phyloP scores from a whole-genome alignment of 2,888 invertebrate genomes.

The Philhelius pedissequus region DNA sequence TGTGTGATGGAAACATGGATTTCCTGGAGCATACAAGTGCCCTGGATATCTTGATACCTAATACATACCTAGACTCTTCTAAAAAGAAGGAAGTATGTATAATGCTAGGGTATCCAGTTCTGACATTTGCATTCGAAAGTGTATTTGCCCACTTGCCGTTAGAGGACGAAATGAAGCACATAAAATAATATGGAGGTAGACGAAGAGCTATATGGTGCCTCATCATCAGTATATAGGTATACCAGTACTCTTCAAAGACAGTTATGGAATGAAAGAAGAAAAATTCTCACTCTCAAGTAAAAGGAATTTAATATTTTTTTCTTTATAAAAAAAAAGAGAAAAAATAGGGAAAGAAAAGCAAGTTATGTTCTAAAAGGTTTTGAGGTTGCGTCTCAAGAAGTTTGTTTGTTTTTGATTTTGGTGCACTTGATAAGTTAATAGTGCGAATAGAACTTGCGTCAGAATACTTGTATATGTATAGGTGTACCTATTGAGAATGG shows the following conservation, averaged over 20 bases:
- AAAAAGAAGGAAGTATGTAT: too few relatives aligned
- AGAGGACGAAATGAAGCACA: constrained; percentile 21
- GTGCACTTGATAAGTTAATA: constrained; percentile 31
- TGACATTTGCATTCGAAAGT: constrained; percentile 48
- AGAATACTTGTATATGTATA: too few relatives aligned
- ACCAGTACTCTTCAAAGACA: neutral
- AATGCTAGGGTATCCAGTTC: neutral
- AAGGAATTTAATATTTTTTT: too few relatives aligned
- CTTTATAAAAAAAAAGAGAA: neutral
- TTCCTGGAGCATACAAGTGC: constrained; percentile 49
- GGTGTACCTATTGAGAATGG: neutral
- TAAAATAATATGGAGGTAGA: neutral
- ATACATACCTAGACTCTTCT: neutral
- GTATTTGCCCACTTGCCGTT: constrained; percentile 40
- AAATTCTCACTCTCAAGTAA: neutral
- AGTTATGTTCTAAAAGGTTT: constrained; percentile 31
- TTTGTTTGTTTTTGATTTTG: constrained; percentile 51
- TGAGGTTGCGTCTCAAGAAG: constrained; percentile 54
- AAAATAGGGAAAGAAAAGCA: neutral
- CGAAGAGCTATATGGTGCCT: neutral
- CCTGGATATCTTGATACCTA: constrained; percentile 23
- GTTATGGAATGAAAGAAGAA: neutral
- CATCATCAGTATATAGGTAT: neutral
- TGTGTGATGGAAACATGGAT: constrained; percentile 15
- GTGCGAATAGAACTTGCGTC: neutral